Conservation (phyloP, 37 sponge, comb jelly and placozoan genomes). For the Halichondria panicea region DNA sequence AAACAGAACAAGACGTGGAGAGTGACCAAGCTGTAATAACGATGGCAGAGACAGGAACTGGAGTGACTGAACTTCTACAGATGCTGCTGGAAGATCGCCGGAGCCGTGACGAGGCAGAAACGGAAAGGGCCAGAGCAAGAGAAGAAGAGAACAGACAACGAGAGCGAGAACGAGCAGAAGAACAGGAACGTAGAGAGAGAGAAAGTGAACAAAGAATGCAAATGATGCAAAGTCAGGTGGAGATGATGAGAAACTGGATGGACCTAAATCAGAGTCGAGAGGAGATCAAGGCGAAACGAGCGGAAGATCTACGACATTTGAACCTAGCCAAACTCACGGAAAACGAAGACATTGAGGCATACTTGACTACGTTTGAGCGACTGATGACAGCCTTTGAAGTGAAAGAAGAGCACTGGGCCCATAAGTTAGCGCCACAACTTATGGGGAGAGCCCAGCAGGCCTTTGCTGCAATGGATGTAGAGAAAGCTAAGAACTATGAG, state of each 20-base stretch:
- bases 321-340: not conserved
- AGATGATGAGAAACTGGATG: not conserved
- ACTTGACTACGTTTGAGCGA: slow-evolving; percentile 10
- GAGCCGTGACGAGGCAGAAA: too few species aligned
- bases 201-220: not conserved
- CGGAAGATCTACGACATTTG: not conserved
- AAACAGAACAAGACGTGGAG: not conserved
- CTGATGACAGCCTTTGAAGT: not conserved
- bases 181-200: not conserved
- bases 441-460: slow-evolving; percentile 29
- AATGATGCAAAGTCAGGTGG: not conserved
- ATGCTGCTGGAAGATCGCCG: not conserved
- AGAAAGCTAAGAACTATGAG: slow-evolving; percentile 3
- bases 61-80: not conserved
- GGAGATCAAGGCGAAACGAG: not conserved
- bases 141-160: too few species aligned
- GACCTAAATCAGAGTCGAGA: not conserved
- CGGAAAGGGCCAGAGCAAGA: too few species aligned
- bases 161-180: not conserved
- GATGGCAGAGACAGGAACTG: not conserved
- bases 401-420: not conserved
- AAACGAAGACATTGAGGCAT: slow-evolving; percentile 25
- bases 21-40: not conserved
- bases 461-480: slow-evolving; percentile 8
- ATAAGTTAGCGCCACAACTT: slow-evolving; percentile 10